Conservation (phyloP, 2,113 vertebrate species). For the Podiceps cristatus region DNA sequence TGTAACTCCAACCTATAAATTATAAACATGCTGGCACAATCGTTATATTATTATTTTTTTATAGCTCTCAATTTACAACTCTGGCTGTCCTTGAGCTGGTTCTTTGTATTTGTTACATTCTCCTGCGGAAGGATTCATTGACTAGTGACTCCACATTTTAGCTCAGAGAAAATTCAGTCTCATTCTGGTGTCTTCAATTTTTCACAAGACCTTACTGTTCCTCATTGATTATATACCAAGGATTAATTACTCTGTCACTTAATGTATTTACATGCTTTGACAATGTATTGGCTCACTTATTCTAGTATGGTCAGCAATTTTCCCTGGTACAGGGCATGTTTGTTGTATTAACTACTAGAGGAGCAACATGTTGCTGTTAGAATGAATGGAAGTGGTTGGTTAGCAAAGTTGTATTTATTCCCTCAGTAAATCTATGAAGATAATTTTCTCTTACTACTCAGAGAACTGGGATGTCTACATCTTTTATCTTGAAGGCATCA, state of each 20-base stretch:
- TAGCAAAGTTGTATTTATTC: conserved; percentile 6
- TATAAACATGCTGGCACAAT: conserved; percentile 69
- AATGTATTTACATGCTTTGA: conserved; percentile 65
- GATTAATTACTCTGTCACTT: conserved; percentile 78
- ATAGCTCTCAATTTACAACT: conserved; percentile 73
- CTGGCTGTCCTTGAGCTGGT: conserved; percentile 72
- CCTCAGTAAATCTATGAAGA: not conserved
- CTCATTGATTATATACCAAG: conserved; percentile 72
- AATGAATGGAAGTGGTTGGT: not conserved
- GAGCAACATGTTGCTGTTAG: not conserved
- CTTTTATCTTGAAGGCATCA: conserved; percentile 16
- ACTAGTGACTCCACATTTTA: conserved; percentile 54
- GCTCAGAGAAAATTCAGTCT: conserved; percentile 60
- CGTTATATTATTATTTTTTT: conserved; percentile 76
- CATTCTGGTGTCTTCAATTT: conserved; percentile 55
- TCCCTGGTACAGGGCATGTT: not conserved
- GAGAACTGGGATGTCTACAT: not conserved
- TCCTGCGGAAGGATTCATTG: conserved; percentile 69
- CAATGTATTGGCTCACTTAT: conserved; percentile 39
- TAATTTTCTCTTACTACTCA: not conserved
- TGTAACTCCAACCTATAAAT: conserved; percentile 70
- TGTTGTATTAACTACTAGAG: conserved; percentile 24
- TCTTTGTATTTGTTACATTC: conserved; percentile 55
- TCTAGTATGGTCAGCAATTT: conserved; percentile 15
- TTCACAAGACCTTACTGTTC: conserved; percentile 62